Conservation (phyloP, 2,797 vertebrate species). For the Taeniopygia guttata region DNA sequence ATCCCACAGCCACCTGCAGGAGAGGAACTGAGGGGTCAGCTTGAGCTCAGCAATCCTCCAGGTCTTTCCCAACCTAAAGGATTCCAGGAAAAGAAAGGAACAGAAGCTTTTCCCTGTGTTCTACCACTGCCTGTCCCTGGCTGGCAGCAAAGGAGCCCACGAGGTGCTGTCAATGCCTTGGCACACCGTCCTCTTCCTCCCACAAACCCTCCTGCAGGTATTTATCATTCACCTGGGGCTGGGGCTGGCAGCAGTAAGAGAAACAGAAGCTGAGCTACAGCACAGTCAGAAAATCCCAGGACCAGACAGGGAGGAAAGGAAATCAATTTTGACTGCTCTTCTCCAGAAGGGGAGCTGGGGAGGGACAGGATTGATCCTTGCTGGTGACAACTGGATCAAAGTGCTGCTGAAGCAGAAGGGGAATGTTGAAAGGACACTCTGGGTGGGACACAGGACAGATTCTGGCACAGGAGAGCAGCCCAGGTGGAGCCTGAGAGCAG, state of each 20-base stretch:
- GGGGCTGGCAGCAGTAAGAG: neutral
- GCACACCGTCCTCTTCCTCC: neutral
- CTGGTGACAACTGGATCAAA: slow-evolving; percentile 55
- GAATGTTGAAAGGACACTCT: slow-evolving; percentile 43
- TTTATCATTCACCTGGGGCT: neutral
- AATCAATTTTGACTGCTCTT: slow-evolving; percentile 60
- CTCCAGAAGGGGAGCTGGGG: neutral
- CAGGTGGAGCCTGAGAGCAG: neutral
- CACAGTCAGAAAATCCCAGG: neutral
- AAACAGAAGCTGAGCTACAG: neutral
- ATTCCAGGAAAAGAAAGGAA: neutral
- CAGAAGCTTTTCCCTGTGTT: neutral
- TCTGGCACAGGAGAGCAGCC: neutral
- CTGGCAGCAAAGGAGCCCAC: neutral
- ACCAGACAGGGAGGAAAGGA: slow-evolving; percentile 20
- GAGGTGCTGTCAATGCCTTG: neutral
- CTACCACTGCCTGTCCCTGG: neutral
- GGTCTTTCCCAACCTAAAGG: neutral
- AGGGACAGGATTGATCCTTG: slow-evolving; percentile 53
- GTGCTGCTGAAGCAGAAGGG: slow-evolving; percentile 47
- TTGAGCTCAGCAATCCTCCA: rapidly evolving
- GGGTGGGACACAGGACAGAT: neutral
- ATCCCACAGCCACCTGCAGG: neutral
- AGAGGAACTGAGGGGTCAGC: neutral
- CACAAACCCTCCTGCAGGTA: neutral